Evolutionary conservation across 2,888 invertebrate species (phyloP), one percentile per base, ranked within the genome.

Genomic region (Cantharis nigra): DNA sequence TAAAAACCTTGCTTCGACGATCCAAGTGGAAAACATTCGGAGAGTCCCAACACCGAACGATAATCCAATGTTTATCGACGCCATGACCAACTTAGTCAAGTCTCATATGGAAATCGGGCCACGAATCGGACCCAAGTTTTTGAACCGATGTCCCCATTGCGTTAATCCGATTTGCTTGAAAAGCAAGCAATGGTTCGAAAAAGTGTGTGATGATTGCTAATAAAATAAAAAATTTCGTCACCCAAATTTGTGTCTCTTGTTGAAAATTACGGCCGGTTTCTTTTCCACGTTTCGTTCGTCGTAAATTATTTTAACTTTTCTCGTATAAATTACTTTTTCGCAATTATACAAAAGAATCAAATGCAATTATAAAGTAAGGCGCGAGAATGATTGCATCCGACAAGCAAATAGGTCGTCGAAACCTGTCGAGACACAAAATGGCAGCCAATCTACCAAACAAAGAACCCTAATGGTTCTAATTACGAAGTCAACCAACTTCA

Each of bases 41-140:
- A 89, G 98, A 78, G 96, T 97, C 2, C 93, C 95, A 0, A 93
- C 98, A 0, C 97, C 98, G 0, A 99, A 98, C 87, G 97, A 96
- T 86, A 97, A 97, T 88, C 97, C 97, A 0, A 87, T 94, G 0
- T 98, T 99, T 88, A 97, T 98, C 81, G 91, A 94, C 80, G 96
- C 96, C 0, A 85, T 98, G 64, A 93, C 96, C 0, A 95, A 95
- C 82, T 90, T 98, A 26, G 97, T 98, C 0, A 89, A 92, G 0
- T 88, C 89, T 0, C 97, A 98, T 87, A 87, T 98, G 9, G 90
- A 91, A 70, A 88, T 88, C 0, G 91, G 91, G n/a, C 89, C 89
- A 1, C 83, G 88, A 0, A 88, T 96, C 0, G 93, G 92, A 71
- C 91, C 92, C 0, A 98, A 98, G 88, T 95, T 97, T 85, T 89